Percentiles rank a stretch among this genome's conserved stretches.
Evolutionary conservation across 2,888 invertebrate genomes (phyloP).

Genomic region (Ophonus ardosiacus): DNA sequence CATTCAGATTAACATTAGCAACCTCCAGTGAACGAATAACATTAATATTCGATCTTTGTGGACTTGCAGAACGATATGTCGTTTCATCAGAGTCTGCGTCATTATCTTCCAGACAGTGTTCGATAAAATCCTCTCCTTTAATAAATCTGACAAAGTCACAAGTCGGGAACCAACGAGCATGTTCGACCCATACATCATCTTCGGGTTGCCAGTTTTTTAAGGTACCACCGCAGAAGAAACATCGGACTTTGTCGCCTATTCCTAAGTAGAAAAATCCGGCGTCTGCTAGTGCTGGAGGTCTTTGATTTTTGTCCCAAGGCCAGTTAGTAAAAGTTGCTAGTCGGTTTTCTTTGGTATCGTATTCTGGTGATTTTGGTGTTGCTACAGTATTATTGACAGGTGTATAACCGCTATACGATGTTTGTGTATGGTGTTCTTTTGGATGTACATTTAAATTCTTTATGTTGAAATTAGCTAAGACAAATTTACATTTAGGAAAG

Average conservation of each 20-base stretch:
- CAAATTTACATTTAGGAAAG: constrained; percentile 80
- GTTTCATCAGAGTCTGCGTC: no score
- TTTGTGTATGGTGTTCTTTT: neutral
- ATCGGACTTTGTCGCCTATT: neutral
- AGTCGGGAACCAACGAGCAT: neutral
- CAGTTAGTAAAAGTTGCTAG: neutral
- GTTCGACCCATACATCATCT: neutral
- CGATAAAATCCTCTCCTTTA: neutral
- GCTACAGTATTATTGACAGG: neutral
- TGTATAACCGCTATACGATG: neutral
- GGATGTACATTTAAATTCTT: constrained; percentile 68
- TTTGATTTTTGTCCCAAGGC: neutral
- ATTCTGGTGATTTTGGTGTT: neutral
- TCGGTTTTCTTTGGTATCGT: neutral
- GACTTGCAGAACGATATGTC: no score
- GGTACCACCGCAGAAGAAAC: neutral
- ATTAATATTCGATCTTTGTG: no score
- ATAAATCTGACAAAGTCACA: neutral
- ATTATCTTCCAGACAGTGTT: no score
- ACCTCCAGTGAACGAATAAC: no score
- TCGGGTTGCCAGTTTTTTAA: neutral
- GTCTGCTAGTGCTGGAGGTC: neutral
- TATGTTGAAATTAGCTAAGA: constrained; percentile 74
- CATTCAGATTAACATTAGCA: no score
- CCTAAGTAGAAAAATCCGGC: neutral